Conservation (phyloP, 2,797 vertebrate genomes). For the Aulostomus chinensis region DNA sequence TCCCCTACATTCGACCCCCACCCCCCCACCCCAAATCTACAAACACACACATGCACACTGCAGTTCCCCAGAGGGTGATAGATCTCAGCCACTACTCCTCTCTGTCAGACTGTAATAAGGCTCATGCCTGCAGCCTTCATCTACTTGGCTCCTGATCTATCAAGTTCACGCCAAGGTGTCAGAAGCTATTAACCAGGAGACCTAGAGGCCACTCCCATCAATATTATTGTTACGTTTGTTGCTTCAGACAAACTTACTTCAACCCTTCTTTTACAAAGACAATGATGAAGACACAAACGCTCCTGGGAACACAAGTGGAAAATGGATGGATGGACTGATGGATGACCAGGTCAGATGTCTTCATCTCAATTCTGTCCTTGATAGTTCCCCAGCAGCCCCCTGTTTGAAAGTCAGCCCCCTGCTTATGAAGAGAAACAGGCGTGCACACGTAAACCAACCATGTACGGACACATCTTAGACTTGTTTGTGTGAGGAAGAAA, state of each 20-base stretch:
- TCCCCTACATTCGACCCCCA: slow-evolving; percentile 13
- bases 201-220: slow-evolving; percentile 46
- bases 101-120: slow-evolving; percentile 62
- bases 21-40: slow-evolving; percentile 26
- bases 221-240: slow-evolving; percentile 57
- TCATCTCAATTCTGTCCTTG: neutral
- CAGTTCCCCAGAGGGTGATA: slow-evolving; percentile 60
- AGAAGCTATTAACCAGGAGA: slow-evolving; percentile 58
- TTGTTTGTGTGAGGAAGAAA: too few species aligned
- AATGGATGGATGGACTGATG: neutral
- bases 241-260: slow-evolving; percentile 48
- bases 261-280: slow-evolving; percentile 17
- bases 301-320: neutral
- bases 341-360: neutral
- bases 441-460: too few species aligned
- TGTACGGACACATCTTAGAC: too few species aligned
- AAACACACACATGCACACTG: slow-evolving; percentile 47
- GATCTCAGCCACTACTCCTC: slow-evolving; percentile 45
- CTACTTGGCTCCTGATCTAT: slow-evolving; percentile 64
- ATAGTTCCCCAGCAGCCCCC: too few species aligned
- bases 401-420: too few species aligned
- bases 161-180: slow-evolving; percentile 56
- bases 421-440: too few species aligned
- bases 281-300: neutral
- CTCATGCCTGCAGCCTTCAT: slow-evolving; percentile 53